These are phyloP conservation scores for Chaetops frenatus DNA, from an alignment of 2,113 vertebrate species.

Conservation along the genomic window DNA sequence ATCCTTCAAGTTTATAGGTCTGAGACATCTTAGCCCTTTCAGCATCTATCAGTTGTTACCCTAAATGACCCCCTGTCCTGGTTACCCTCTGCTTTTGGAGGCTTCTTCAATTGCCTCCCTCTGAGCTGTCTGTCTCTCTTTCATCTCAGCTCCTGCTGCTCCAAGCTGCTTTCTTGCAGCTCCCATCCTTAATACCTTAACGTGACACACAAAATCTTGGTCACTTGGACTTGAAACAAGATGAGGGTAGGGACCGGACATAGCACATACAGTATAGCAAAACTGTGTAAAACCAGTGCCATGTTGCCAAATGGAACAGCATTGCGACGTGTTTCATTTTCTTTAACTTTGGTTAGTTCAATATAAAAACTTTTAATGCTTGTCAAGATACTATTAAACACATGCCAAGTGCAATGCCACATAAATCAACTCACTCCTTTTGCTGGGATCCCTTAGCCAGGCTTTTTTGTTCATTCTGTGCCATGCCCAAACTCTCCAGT, in stretches of 20 bases:
- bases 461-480: background rate
- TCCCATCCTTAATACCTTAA: background rate
- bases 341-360: background rate
- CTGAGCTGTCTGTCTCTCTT: background rate
- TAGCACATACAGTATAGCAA: background rate
- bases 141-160: background rate
- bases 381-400: background rate
- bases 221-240: background rate
- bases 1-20: background rate
- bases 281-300: background rate
- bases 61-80: background rate
- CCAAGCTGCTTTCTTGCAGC: background rate
- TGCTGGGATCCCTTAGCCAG: background rate
- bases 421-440: background rate
- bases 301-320: background rate
- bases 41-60: background rate
- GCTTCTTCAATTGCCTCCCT: background rate
- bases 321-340: background rate
- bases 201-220: background rate
- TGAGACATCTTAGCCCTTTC: background rate
- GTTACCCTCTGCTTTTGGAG: background rate
- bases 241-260: background rate
- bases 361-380: background rate
- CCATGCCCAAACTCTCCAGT: background rate
- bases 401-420: background rate